Percentiles rank a stretch among this genome's conserved stretches.
Conservation (phyloP, 23 tunicate genomes). For the Diplosoma virens region DNA sequence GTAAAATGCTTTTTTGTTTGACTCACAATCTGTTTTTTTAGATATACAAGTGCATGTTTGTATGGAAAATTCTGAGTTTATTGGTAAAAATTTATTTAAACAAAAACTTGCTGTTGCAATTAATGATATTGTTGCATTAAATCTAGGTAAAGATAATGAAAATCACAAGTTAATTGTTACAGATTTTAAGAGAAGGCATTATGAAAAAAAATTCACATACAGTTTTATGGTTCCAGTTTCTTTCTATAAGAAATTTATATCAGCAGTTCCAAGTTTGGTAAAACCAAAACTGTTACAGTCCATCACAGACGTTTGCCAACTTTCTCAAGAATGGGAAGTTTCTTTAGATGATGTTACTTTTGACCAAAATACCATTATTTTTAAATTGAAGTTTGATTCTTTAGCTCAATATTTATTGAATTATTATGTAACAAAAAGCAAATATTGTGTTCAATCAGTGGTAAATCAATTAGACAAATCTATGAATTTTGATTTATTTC, state of each 20-base stretch:
- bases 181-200: background rate
- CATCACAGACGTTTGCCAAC: too few species aligned
- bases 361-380: background rate
- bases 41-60: background rate
- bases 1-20: too few species aligned
- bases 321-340: background rate
- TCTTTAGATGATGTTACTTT: background rate
- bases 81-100: background rate
- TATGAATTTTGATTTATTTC: background rate
- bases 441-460: background rate
- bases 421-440: background rate
- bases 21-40: too few species aligned
- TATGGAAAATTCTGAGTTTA: background rate
- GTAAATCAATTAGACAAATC: background rate
- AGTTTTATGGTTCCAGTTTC: constrained; percentile 8
- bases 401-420: background rate
- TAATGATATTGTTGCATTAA: background rate
- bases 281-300: too few species aligned
- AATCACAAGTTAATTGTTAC: background rate
- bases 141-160: background rate
- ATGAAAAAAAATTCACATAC: background rate
- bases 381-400: background rate
- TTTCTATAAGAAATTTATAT: background rate
- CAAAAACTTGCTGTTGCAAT: background rate
- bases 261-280: too few species aligned